Percentiles rank a stretch among this genome's conserved stretches.
Evolutionary conservation across 2,888 invertebrate species (phyloP).

Genomic region (Brachyopa scutellaris): DNA sequence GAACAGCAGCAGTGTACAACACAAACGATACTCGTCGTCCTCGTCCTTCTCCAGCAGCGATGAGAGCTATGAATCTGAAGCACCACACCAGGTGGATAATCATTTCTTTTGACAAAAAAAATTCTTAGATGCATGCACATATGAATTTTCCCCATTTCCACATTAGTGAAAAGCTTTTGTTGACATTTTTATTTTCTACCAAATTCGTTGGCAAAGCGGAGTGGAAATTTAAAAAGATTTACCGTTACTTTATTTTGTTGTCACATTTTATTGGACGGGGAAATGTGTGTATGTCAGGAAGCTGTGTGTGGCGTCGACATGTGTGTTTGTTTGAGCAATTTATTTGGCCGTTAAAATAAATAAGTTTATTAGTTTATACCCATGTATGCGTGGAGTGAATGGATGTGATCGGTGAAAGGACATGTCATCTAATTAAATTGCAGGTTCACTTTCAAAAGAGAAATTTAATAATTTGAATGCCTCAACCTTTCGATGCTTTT

Average conservation of each 20-base stretch:
- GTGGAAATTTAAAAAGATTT: constrained; percentile 41
- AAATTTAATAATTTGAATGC: too few relatives aligned
- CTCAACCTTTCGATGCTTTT: too few relatives aligned
- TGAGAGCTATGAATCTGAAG: constrained; percentile 77
- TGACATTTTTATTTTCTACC: constrained; percentile 53
- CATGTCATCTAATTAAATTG: neutral
- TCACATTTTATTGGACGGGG: constrained; percentile 41
- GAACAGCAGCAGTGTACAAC: constrained; percentile 35
- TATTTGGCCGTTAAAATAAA: neutral
- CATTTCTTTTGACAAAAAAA: constrained; percentile 55
- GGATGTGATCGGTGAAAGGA: neutral
- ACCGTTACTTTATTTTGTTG: constrained; percentile 40
- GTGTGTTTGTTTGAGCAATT: too few relatives aligned
- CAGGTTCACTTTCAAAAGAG: too few relatives aligned
- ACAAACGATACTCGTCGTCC: constrained; percentile 74
- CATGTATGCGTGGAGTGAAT: too few relatives aligned
- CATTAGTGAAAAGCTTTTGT: constrained; percentile 35
- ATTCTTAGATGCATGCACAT: constrained; percentile 53
- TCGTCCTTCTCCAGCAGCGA: constrained; percentile 77
- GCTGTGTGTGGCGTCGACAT: too few relatives aligned
- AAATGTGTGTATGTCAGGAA: constrained; percentile 22
- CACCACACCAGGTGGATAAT: constrained; percentile 75
- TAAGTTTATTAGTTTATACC: too few relatives aligned
- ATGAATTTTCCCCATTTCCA: constrained; percentile 48
- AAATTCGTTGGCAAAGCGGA: constrained; percentile 1